Conservation (phyloP, 1,140 invertebrate species). For the Phymorhynchus buccinoides region DNA sequence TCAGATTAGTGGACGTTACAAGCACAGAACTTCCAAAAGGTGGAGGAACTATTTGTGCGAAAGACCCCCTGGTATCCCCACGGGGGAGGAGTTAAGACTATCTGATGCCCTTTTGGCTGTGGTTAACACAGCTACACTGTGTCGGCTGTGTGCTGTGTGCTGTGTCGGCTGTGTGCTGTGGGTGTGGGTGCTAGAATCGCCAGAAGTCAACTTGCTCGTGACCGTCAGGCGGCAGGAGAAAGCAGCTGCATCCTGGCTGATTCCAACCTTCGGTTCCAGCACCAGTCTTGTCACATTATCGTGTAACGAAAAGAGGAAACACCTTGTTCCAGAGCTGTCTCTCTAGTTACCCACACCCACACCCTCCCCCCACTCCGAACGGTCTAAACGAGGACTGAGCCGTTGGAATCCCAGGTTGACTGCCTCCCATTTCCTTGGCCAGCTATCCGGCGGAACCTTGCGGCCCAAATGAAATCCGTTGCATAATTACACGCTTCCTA, state of each 20-base stretch:
- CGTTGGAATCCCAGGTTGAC: background rate
- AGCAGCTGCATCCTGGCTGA: background rate
- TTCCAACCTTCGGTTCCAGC: background rate
- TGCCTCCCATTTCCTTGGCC: constrained; percentile 19
- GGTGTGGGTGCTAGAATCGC: background rate
- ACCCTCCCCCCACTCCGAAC: background rate
- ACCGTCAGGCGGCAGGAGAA: background rate
- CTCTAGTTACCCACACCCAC: background rate
- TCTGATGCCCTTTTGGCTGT: no score
- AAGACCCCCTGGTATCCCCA: no score
- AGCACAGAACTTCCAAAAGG: no score
- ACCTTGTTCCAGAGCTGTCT: no score
- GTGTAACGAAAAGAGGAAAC: background rate
- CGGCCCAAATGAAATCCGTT: constrained; percentile 36
- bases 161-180: background rate
- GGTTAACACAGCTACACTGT: no score
- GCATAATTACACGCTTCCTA: constrained; percentile 33
- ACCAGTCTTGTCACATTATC: constrained; percentile 5
- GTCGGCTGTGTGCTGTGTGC: no score
- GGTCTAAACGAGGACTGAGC: background rate
- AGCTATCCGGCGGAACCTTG: background rate
- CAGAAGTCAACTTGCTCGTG: background rate
- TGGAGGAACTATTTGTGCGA: no score
- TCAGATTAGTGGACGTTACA: no score
- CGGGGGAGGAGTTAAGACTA: no score